phyloP scores from a whole-genome alignment of 2,888 invertebrate genomes.

The Hemithea aestivaria region DNA sequence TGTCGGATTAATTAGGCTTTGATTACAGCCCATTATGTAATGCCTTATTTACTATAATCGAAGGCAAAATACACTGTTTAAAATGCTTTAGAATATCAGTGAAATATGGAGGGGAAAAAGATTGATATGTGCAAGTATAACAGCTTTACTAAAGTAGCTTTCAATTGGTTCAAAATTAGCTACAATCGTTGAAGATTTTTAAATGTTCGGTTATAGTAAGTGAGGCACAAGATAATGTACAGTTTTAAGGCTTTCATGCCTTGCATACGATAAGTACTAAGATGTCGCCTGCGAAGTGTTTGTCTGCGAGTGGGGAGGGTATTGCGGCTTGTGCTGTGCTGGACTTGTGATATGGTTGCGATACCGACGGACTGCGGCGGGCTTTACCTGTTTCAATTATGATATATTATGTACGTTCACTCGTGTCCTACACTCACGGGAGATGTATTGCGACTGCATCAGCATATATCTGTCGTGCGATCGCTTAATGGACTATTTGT shows the following conservation, averaged over 20 bases:
- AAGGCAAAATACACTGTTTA: too few relatives aligned
- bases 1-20: conserved; percentile 34
- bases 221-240: background rate
- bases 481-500: conserved; percentile 76
- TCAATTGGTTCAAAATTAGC: too few relatives aligned
- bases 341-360: conserved; percentile 29
- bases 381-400: conserved; percentile 37
- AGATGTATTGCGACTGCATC: conserved; percentile 57
- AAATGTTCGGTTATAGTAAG: conserved; percentile 7
- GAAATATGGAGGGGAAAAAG: too few relatives aligned
- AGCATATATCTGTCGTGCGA: conserved; percentile 66
- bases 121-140: too few relatives aligned
- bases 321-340: conserved; percentile 14
- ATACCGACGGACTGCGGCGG: conserved; percentile 30
- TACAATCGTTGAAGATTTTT: too few relatives aligned
- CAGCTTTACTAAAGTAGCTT: too few relatives aligned
- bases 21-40: conserved; percentile 25
- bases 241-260: too few relatives aligned
- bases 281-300: conserved; percentile 4
- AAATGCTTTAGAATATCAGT: too few relatives aligned
- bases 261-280: conserved; percentile 4
- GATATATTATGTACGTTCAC: conserved; percentile 29
- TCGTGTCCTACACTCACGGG: conserved; percentile 33
- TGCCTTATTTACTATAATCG: conserved; percentile 3
- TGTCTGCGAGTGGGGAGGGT: conserved; percentile 13